Percentiles rank a stretch among this genome's conserved stretches.
Conservation (phyloP, 2,888 invertebrate genomes). For the Rhaphigaster nebulosa region DNA sequence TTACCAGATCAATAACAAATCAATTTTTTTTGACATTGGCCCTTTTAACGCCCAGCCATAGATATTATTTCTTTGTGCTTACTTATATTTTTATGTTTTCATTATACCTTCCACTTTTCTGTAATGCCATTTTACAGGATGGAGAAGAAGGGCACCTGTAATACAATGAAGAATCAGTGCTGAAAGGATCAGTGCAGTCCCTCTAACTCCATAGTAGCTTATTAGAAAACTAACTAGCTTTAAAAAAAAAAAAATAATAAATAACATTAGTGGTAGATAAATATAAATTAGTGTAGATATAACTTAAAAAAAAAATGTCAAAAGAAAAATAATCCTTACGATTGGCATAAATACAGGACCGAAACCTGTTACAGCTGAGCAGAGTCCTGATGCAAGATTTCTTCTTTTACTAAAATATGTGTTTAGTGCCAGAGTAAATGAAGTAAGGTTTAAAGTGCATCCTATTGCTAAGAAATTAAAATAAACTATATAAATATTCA, state of each 20-base stretch:
- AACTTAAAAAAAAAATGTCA: background rate
- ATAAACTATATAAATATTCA: background rate
- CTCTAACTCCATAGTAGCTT: constrained; percentile 73
- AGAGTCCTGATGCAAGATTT: constrained; percentile 75
- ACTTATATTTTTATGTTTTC: background rate
- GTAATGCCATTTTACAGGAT: constrained; percentile 79
- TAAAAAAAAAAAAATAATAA: constrained; percentile 35
- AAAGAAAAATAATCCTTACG: constrained; percentile 66
- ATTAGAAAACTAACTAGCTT: constrained; percentile 72
- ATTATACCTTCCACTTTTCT: constrained; percentile 67
- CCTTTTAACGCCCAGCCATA: background rate
- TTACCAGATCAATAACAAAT: background rate
- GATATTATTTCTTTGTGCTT: background rate
- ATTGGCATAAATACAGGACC: constrained; percentile 79
- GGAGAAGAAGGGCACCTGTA: constrained; percentile 74
- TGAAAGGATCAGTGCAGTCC: constrained; percentile 75
- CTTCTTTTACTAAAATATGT: constrained; percentile 76
- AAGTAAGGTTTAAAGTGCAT: constrained; percentile 74
- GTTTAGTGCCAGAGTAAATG: constrained; percentile 77
- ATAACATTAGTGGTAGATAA: background rate
- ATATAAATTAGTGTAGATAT: background rate
- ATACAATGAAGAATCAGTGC: constrained; percentile 76
- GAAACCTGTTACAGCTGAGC: constrained; percentile 77
- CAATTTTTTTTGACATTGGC: background rate
- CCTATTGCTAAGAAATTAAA: constrained; percentile 75